Base-by-base conservation (phyloP, 1,140 invertebrate species). In the Hyposmocoma kahamanoa region DNA sequence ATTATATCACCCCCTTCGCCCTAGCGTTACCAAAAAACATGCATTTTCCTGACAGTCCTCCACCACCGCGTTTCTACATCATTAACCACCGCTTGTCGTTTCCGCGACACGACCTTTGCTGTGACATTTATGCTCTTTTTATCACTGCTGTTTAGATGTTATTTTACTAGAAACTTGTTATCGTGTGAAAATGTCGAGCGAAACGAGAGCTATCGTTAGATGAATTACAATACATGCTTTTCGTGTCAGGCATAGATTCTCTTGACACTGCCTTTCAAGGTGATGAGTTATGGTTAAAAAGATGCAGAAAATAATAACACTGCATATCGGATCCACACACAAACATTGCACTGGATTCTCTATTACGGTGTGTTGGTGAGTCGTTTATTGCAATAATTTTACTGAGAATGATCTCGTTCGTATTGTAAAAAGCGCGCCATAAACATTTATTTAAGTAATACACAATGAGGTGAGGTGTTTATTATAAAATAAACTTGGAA, bases 11-110 rank as follows among this genome's bases (percentile, higher is more conserved):
- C 32, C 32, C 32, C 15, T 36, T 30, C 28, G 38, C 28, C 30
- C 28, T 42, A 26, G 34, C 36, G 47, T 55, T 22, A 46, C 46
- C 53, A 28, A 60, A 67, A 61, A 67, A 61, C 53, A 55, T 55
- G 30, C 26, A 30, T 54, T 45, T 47, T 55, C 53, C n/a, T n/a
- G n/a, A n/a, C n/a, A n/a, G n/a, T n/a, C n/a, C n/a, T 57, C 49
- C 39, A 47, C 58, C 51, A 53, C 56, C 53, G 39, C 26, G 62
- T 77, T 76, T 76, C 69, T 59, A 66, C 56, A 28, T 65, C 76
- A 75, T 76, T 77, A 59, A 60, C 17, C 61, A 51, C 41, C 48
- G 50, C 50, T n/a, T n/a, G n/a, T 46, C 47, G 67, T 70, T 70
- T 75, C 68, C 68, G 56, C 44, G 61, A 41, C 47, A 52, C 22